Base-by-base conservation (phyloP, 2,888 invertebrate species). In the Allolobophora icterica region DNA sequence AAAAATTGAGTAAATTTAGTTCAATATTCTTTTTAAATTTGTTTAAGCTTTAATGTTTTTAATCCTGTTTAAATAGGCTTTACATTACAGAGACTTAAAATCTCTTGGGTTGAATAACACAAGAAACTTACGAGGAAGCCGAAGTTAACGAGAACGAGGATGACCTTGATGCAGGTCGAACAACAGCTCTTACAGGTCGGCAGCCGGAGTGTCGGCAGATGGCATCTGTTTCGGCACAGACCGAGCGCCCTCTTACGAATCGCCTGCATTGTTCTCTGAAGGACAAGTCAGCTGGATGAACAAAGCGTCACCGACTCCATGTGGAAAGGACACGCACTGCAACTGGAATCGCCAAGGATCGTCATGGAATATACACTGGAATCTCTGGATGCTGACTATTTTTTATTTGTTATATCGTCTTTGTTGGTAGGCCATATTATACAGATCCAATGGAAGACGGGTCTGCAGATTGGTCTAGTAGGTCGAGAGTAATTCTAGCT, bases 161-260 rank as follows among this genome's bases (percentile, higher is more conserved):
- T 35, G 87, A 87, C 38, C 34, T 87, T 87, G 35, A 33, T 35
- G 24, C 87, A 87, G 1, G 87, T 35, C 21, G 87, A 87, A 19
- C 87, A 87, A 35, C 87, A 87, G 87, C 87, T 87, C 87, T 87
- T 34, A 35, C 87, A 87, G 87, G 87, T 87, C 34, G 87, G 87
- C 87, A 87, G 21, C 35, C 87, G 35, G 24, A 87, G 87, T 24
- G 0, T 34, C 35, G 87, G 34, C 19, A 87, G 87, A 38, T 87
- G 87, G 87, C 87, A 87, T 4, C 87, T 34, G 38, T 87, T 21
- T 19, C 35, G 87, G 24, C 87, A 87, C 34, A 87, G 87, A 35
- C 35, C 87, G 8, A 87, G 24, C 35, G 87, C 87, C 87, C 87
- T 87, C 87, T 87, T 38, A 6, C 87, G 87, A 15, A 87, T 34